Base-by-base conservation (phyloP, 1,140 invertebrate species). In the Ceratosolen solmsi region DNA sequence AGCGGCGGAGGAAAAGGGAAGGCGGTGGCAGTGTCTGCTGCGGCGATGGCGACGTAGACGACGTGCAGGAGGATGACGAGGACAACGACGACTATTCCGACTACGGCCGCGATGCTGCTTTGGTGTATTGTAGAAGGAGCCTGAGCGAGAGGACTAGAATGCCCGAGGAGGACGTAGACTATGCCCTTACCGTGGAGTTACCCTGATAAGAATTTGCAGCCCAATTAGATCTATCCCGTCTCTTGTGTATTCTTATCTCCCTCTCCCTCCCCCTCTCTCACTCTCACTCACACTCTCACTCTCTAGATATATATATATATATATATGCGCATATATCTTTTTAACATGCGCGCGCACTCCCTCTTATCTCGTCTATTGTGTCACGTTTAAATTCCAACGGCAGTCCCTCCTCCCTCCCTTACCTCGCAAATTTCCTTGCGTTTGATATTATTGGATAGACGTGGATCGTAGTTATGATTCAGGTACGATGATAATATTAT, bases 141-240 rank as follows among this genome's bases (percentile, higher is more conserved):
- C n/a, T n/a, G n/a, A n/a, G n/a, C n/a, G n/a, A n/a, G n/a, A n/a
- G n/a, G n/a, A n/a, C n/a, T n/a, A n/a, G n/a, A n/a, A n/a, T n/a
- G 25, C 25, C 25, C 25, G 11, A 9, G 11, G n/a, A 3, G 25
- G 0, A 9, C 11, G 1, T 27, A 13, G 56, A 56, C 20, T 60
- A n/a, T 15, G 25, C 11, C 41, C 41, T 46, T 46, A 27, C 56
- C 22, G 8, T 13, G 0, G 25, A 27, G 11, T 11, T 15, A 0
- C 70, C 5, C n/a, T 11, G 46, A 73, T 73, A 73, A 73, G 27
- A 73, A 73, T 73, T 54, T 54, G 25, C 41, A 72, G 25, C 71
- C 15, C 46, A 27, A 54, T 73, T 73, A 8, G 13, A 73, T 60
- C 56, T n/a, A 60, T 25, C 41, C n/a, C n/a, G n/a, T n/a, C n/a